Base-by-base conservation (phyloP, 2,888 invertebrate genomes). In the Polydrusus pterygomalis region DNA sequence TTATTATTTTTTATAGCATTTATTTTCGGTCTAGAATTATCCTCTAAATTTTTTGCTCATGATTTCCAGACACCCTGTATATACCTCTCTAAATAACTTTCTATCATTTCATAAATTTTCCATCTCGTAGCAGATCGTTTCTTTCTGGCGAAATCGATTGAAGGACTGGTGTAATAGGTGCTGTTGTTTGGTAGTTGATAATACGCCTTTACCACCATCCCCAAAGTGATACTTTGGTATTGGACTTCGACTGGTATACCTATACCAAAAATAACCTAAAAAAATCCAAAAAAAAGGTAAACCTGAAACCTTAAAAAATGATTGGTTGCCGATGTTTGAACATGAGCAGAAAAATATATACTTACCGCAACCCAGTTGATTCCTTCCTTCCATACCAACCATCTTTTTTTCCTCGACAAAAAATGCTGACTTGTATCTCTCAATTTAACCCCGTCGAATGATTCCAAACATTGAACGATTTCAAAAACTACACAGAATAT, bases 171-270 rank as follows among this genome's bases (percentile, higher is more conserved):
- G 80, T 91, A 91, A 83, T 90, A 89, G 0, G 90, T 86, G 80
- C 90, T 90, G 82, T 93, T 93, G 69, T 90, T 91, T 7, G 93
- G 93, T 75, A 93, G 85, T 77, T 90, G 88, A 86, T 92, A 93
- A 85, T 92, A 92, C 78, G 92, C 91, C 85, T 93, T 93, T 34
- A 92, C 89, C 17, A 92, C 92, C 10, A 91, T 90, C 0, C 93
- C 93, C 43, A 92, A 89, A 13, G 92, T 91, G 7, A 93, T 90
- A 79, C 92, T 89, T 79, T 91, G 89, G 83, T 91, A 90, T 84
- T 90, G 90, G 15, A 91, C 86, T 82, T 92, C 92, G 34, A 92
- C 90, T 1, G 93, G 92, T 30, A 93, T 87, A 83, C 93, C 93
- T 73, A 93, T 87, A 82, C 93, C 93, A 67, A 92, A 89, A 79